These are phyloP conservation scores for Notodonta ziczac DNA, from an alignment of 2,888 invertebrate species.

Conservation along the genomic window DNA sequence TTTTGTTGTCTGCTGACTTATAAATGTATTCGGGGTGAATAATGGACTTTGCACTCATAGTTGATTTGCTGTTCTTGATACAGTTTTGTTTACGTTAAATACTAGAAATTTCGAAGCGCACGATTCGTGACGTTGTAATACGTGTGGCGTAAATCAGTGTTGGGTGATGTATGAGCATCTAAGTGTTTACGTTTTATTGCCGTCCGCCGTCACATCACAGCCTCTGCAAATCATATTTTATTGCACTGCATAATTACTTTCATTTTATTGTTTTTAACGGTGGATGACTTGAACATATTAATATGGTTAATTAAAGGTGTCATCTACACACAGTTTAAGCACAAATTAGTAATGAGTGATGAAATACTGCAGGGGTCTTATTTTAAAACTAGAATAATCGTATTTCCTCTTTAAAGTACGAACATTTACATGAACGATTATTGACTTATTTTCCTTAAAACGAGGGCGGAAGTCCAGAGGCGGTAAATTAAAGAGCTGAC, in stretches of 20 bases:
- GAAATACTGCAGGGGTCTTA: too few species aligned
- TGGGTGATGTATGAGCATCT: not conserved
- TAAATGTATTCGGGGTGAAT: constrained; percentile 1
- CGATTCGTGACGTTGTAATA: not conserved
- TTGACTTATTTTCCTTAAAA: too few species aligned
- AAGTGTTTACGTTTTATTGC: not conserved
- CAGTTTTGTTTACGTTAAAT: not conserved
- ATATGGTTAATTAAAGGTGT: too few species aligned
- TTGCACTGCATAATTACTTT: not conserved
- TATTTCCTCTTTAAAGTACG: too few species aligned
- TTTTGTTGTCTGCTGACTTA: constrained; percentile 47
- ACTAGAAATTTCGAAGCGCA: not conserved
- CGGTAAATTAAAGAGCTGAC: too few species aligned
- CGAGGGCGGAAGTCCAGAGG: too few species aligned
- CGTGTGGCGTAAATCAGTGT: not conserved
- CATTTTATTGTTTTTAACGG: not conserved
- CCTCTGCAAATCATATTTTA: not conserved
- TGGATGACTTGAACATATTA: too few species aligned
- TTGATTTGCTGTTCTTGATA: not conserved
- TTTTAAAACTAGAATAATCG: too few species aligned
- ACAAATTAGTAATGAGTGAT: too few species aligned
- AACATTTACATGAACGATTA: too few species aligned
- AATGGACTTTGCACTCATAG: not conserved
- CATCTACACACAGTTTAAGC: too few species aligned
- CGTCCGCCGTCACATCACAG: not conserved